Evolutionary conservation across 2,113 vertebrate species (phyloP), one percentile per base, ranked within the genome.

Genomic region (Xenus cinereus): DNA sequence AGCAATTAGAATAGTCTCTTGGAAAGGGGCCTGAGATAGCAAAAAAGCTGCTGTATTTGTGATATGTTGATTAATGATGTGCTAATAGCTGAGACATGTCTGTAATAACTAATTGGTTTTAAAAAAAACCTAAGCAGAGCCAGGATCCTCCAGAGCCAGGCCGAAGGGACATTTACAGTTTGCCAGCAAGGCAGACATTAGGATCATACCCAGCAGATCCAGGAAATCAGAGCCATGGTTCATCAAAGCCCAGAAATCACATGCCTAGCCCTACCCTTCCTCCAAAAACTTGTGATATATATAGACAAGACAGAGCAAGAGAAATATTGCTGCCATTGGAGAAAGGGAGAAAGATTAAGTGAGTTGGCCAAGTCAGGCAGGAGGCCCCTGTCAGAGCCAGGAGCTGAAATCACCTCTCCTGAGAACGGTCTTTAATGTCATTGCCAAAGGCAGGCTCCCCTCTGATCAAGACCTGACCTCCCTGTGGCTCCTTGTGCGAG

Each of bases 321-420:
- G 35, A 72, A 89, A 37, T 73, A n/a, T 62, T 43, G 37, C 59
- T 93, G 54, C 75, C 48, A 24, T 50, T 85, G 43, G 64, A 78
- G 59, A 89, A 77, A 78, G 35, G 46, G n/a, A 33, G 30, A 60
- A 84, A 37, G 93, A 60, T 7, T 16, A 41, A 73, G 30, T 24
- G 68, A 71, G 51, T 2, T 67, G 83, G 78, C 92, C 90, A 97
- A 96, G 88, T 96, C 88, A 96, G 90, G 69, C 92, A 96, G 87
- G 75, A 94, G 93, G 82, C 68, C 51, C 0, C 0, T 32, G 56
- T 51, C 7, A 2, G 85, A 81, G 85, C 93, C 96, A 97, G 95
- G 60, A 92, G 86, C 85, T 97, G 96, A 96, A 94, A 90, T 96
- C 83, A 72, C 83, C 85, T 93, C 95, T 93, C 92, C 72, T 64